Conservation (phyloP, 2,888 invertebrate genomes). For the Pheosia tremula region DNA sequence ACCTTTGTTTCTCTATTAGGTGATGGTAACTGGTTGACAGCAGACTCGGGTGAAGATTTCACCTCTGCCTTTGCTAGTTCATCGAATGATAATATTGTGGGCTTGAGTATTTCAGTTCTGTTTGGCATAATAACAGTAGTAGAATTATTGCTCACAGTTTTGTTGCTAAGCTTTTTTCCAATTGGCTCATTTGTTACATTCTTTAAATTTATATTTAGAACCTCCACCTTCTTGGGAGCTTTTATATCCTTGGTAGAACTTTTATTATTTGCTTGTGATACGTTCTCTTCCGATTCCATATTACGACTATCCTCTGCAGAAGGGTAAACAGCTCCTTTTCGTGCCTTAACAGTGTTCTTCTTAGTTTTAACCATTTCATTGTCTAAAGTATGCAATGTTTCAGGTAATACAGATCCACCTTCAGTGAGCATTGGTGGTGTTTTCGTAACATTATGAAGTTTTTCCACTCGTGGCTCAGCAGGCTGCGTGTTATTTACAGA, state of each 20-base stretch:
- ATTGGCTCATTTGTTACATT: slow-evolving; percentile 13
- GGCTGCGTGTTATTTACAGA: slow-evolving; percentile 19
- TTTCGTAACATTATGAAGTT: slow-evolving; percentile 40
- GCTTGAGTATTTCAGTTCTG: slow-evolving; percentile 48
- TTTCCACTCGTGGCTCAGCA: slow-evolving; percentile 13
- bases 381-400: slow-evolving; percentile 44
- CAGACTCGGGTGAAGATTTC: slow-evolving; percentile 43
- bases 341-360: slow-evolving; percentile 45
- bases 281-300: background rate
- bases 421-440: slow-evolving; percentile 52
- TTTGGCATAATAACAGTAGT: slow-evolving; percentile 17
- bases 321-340: slow-evolving; percentile 51
- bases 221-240: background rate
- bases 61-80: slow-evolving; percentile 48
- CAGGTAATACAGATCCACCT: slow-evolving; percentile 57
- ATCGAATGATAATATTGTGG: slow-evolving; percentile 58
- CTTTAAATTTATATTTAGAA: slow-evolving; percentile 10
- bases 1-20: slow-evolving; percentile 43
- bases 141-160: slow-evolving; percentile 11
- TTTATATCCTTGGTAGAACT: slow-evolving; percentile 2
- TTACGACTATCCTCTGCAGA: background rate
- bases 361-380: slow-evolving; percentile 56
- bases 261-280: background rate
- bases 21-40: slow-evolving; percentile 47
- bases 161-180: slow-evolving; percentile 11